phyloP scores from a whole-genome alignment of 1,140 invertebrate genomes.

The Drosophila kohkoa region DNA sequence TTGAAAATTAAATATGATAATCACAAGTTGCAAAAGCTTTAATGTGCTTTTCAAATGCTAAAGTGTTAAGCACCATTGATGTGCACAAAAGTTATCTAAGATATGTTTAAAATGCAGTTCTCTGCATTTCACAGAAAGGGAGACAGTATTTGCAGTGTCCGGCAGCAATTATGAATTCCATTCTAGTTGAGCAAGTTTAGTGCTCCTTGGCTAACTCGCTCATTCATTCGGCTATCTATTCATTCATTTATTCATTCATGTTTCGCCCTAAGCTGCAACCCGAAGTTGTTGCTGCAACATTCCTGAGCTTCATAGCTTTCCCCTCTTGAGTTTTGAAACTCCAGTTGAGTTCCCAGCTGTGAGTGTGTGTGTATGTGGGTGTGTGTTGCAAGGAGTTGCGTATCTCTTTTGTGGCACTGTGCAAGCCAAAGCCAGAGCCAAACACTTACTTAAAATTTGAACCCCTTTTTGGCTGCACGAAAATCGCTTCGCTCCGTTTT shows the following conservation, averaged over 20 bases:
- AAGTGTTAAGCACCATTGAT: background rate
- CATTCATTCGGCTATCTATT: constrained; percentile 39
- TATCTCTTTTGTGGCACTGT: constrained; percentile 39
- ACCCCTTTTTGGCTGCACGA: constrained; percentile 53
- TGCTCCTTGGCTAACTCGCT: constrained; percentile 25
- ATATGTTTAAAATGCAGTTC: constrained; percentile 20
- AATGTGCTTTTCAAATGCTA: background rate
- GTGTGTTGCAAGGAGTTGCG: constrained; percentile 24
- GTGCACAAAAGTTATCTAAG: background rate
- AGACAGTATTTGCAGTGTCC: background rate
- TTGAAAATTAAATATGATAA: constrained; percentile 2
- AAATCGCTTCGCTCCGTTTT: constrained; percentile 41
- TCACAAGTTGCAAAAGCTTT: background rate
- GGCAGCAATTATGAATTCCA: constrained; percentile 56
- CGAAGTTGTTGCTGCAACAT: constrained; percentile 26
- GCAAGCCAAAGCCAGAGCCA: constrained; percentile 23
- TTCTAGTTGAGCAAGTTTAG: constrained; percentile 43
- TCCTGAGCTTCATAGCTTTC: constrained; percentile 44
- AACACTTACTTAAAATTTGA: constrained; percentile 59
- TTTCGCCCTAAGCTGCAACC: constrained; percentile 36
- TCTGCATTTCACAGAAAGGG: background rate
- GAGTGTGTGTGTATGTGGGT: constrained; percentile 11
- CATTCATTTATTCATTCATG: constrained; percentile 76
- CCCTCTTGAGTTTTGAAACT: constrained; percentile 44
- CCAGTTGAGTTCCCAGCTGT: constrained; percentile 20